Conservation (phyloP, 2,888 invertebrate species). For the Zele albiditarsus region DNA sequence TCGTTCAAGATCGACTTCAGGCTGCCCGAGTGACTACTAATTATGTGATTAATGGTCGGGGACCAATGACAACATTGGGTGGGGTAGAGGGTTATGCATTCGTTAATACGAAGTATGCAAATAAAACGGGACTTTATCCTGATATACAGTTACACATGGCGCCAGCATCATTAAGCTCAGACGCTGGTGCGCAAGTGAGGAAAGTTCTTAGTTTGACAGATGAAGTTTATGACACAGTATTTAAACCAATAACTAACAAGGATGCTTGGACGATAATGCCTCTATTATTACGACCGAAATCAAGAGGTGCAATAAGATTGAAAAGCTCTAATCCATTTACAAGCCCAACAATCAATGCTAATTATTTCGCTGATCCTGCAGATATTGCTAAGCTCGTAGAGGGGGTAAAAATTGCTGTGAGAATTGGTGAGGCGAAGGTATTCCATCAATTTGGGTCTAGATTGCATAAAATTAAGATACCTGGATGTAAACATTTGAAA, state of each 20-base stretch:
- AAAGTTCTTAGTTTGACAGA: slow-evolving; percentile 88
- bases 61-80: slow-evolving; percentile 90
- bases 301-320: slow-evolving; percentile 85
- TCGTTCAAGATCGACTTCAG: slow-evolving; percentile 85
- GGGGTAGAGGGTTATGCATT: slow-evolving; percentile 92
- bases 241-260: slow-evolving; percentile 85
- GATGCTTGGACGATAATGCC: slow-evolving; percentile 91
- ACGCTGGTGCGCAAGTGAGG: slow-evolving; percentile 82
- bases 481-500: slow-evolving; percentile 83
- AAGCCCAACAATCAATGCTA: slow-evolving; percentile 91
- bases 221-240: slow-evolving; percentile 85
- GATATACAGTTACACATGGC: slow-evolving; percentile 96
- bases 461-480: slow-evolving; percentile 83
- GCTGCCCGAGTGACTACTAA: slow-evolving; percentile 87
- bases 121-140: slow-evolving; percentile 85
- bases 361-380: slow-evolving; percentile 88
- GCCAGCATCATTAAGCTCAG: slow-evolving; percentile 89
- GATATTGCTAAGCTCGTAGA: slow-evolving; percentile 89
- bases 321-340: slow-evolving; percentile 88
- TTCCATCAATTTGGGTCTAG: slow-evolving; percentile 88
- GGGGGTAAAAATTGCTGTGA: slow-evolving; percentile 84
- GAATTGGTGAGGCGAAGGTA: slow-evolving; percentile 83
- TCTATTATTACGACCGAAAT: slow-evolving; percentile 84
- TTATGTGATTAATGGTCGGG: slow-evolving; percentile 84
- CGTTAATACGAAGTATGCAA: slow-evolving; percentile 88